These are phyloP conservation scores for Bathynomus jamesi DNA, from an alignment of 1,140 invertebrate genomes.

Conservation along the genomic window DNA sequence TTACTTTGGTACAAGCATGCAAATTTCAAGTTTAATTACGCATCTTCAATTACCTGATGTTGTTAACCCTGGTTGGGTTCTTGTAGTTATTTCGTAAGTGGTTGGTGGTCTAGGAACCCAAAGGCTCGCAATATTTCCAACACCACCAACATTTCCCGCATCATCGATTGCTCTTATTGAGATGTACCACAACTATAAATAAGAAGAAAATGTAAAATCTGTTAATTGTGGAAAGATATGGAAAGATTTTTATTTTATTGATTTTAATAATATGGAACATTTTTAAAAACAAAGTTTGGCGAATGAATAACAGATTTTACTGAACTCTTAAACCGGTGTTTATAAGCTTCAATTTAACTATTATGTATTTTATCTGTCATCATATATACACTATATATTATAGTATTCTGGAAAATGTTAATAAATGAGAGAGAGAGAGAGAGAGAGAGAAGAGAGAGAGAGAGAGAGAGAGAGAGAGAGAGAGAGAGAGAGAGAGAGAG, in stretches of 20 bases:
- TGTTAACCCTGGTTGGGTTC: constrained; percentile 30
- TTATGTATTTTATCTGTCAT: too few relatives aligned
- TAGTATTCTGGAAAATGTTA: too few relatives aligned
- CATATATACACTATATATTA: too few relatives aligned
- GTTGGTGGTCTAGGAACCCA: constrained; percentile 43
- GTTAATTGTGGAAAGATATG: not conserved
- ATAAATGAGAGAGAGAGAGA: too few relatives aligned
- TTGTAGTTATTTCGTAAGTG: constrained; percentile 34
- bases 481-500: too few relatives aligned
- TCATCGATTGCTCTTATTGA: constrained; percentile 48
- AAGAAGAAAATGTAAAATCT: not conserved
- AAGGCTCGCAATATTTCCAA: constrained; percentile 52
- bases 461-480: too few relatives aligned
- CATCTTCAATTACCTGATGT: constrained; percentile 33
- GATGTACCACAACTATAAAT: constrained; percentile 43
- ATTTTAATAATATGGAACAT: not conserved
- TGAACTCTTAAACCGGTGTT: not conserved
- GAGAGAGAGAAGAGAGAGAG: too few relatives aligned
- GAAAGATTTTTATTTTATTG: not conserved
- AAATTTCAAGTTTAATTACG: too few relatives aligned
- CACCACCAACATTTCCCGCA: constrained; percentile 43
- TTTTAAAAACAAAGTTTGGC: not conserved
- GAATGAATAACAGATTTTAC: not conserved
- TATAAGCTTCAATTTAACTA: too few relatives aligned
- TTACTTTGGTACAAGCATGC: too few relatives aligned